phyloP scores from a whole-genome alignment of 2,888 invertebrate genomes.

The Heliconius sara region DNA sequence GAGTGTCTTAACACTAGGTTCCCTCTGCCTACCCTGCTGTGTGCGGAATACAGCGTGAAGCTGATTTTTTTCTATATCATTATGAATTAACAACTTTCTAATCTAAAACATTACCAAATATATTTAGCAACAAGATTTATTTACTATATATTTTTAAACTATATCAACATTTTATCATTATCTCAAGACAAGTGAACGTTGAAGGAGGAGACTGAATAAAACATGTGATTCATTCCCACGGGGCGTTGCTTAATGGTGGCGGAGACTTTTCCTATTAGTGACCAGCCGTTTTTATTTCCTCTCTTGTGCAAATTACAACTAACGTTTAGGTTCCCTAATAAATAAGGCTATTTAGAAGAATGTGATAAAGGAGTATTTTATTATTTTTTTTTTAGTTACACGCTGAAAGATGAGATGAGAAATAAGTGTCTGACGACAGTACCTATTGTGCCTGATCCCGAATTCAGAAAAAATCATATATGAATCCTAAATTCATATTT shows the following conservation, averaged over 20 bases:
- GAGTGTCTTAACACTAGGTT: no score
- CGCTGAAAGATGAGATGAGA: no score
- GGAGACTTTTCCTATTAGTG: constrained; percentile 68
- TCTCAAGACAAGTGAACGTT: constrained; percentile 25
- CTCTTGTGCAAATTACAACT: constrained; percentile 39
- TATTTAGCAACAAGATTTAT: no score
- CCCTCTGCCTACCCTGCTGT: no score
- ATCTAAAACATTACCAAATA: no score
- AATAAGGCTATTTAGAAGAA: constrained; percentile 1
- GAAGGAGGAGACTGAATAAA: constrained; percentile 60
- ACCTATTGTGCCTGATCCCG: no score
- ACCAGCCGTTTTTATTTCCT: constrained; percentile 40
- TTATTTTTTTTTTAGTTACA: not conserved
- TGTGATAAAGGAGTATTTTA: not conserved
- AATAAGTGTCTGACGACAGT: no score
- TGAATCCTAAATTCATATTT: no score
- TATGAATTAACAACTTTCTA: no score
- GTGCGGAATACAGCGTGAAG: no score
- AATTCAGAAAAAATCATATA: no score
- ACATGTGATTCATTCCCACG: constrained; percentile 63
- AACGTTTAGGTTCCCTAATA: constrained; percentile 33
- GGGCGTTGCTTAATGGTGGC: constrained; percentile 56
- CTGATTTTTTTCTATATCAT: no score
- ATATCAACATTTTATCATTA: constrained; percentile 2
- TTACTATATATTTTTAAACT: not conserved